These are phyloP conservation scores for Ooceraea biroi DNA, from an alignment of 1,140 invertebrate species.

Conservation along the genomic window DNA sequence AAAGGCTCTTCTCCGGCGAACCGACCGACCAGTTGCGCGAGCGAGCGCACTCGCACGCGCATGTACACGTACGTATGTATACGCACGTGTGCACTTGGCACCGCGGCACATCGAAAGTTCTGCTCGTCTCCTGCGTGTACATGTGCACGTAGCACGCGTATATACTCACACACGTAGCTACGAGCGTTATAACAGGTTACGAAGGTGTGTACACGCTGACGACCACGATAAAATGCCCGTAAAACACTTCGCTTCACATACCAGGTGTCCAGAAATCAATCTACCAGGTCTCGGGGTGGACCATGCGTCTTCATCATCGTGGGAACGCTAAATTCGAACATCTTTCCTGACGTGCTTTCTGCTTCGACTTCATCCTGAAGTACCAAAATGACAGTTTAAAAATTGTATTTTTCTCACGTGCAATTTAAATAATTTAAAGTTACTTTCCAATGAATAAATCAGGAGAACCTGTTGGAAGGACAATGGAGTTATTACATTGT, in stretches of 20 bases:
- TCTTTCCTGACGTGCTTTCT: not conserved
- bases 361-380: not conserved
- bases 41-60: slow-evolving; percentile 54
- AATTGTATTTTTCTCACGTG: not conserved
- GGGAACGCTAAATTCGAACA: not conserved
- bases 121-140: not conserved
- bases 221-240: slow-evolving; percentile 56
- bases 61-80: not conserved
- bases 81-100: no score
- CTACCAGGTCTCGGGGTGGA: slow-evolving; percentile 2
- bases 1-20: slow-evolving; percentile 78
- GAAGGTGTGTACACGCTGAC: slow-evolving; percentile 53
- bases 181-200: slow-evolving; percentile 70
- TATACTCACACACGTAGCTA: not conserved
- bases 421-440: not conserved
- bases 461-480: not conserved
- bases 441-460: slow-evolving; percentile 23
- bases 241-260: slow-evolving; percentile 55
- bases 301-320: not conserved
- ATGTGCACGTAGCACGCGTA: slow-evolving; percentile 3
- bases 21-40: slow-evolving; percentile 48
- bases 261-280: slow-evolving; percentile 80
- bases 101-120: slow-evolving; percentile 12
- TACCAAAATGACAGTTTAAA: no score
- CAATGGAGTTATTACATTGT: slow-evolving; percentile 58